phyloP scores from a whole-genome alignment of 2,113 vertebrate genomes.

The Erythrocercus mccallii region DNA sequence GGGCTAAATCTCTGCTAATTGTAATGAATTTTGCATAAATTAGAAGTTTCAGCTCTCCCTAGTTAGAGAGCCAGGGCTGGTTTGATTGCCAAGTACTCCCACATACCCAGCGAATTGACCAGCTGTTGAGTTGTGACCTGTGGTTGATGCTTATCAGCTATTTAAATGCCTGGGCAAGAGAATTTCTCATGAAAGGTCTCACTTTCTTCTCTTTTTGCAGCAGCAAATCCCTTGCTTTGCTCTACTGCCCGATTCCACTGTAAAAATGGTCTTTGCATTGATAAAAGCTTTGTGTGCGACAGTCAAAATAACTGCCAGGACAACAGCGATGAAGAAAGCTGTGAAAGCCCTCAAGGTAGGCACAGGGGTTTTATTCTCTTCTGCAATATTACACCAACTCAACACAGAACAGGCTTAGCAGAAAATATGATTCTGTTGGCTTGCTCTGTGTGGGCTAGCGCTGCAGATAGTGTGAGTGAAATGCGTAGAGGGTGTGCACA shows the following conservation, averaged over 20 bases:
- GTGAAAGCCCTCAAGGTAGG: constrained; percentile 88
- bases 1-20: neutral
- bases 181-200: neutral
- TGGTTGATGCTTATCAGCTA: neutral
- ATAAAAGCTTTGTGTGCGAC: constrained; percentile 96
- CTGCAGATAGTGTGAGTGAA: neutral
- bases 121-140: neutral
- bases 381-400: neutral
- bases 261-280: constrained; percentile 91
- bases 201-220: constrained; percentile 67
- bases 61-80: neutral
- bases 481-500: neutral
- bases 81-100: neutral
- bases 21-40: neutral
- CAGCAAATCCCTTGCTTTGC: constrained; percentile 91
- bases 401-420: neutral
- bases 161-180: neutral
- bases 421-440: neutral
- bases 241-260: constrained; percentile 94
- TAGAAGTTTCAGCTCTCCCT: neutral
- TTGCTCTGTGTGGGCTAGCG: neutral
- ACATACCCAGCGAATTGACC: neutral
- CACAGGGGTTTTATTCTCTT: neutral
- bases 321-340: constrained; percentile 95
- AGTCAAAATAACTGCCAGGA: constrained; percentile 95